phyloP scores from a whole-genome alignment of 2,113 vertebrate genomes.

The Orthochromis malagaraziensis region DNA sequence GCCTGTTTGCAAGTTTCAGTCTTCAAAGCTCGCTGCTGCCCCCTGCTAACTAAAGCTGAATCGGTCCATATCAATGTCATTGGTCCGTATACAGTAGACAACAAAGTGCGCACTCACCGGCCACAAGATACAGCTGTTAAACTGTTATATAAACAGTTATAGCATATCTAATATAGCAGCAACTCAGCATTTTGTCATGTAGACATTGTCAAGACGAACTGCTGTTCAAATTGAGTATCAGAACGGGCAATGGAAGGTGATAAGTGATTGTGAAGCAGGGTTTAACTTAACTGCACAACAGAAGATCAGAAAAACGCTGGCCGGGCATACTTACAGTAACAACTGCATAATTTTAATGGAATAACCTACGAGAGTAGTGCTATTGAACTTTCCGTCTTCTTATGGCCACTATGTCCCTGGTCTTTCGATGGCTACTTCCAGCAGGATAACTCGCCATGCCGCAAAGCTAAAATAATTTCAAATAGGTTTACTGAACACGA shows the following conservation, averaged over 20 bases:
- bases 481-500: neutral
- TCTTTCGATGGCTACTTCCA: neutral
- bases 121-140: neutral
- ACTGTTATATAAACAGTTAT: neutral
- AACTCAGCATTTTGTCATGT: neutral
- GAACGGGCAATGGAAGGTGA: neutral
- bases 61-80: neutral
- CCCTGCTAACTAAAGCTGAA: neutral
- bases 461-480: neutral
- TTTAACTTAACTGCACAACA: neutral
- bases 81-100: neutral
- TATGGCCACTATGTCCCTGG: neutral
- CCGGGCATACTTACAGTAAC: neutral
- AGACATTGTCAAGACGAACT: neutral
- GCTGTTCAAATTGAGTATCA: neutral
- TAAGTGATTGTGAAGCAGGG: neutral
- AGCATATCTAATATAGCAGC: neutral
- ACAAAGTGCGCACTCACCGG: neutral
- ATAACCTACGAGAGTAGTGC: neutral
- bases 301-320: neutral
- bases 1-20: neutral
- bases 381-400: neutral
- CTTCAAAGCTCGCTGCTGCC: neutral
- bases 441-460: neutral
- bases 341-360: neutral